Evolutionary conservation across 2,113 vertebrate species (phyloP).

Genomic region (Sardina pilchardus): DNA sequence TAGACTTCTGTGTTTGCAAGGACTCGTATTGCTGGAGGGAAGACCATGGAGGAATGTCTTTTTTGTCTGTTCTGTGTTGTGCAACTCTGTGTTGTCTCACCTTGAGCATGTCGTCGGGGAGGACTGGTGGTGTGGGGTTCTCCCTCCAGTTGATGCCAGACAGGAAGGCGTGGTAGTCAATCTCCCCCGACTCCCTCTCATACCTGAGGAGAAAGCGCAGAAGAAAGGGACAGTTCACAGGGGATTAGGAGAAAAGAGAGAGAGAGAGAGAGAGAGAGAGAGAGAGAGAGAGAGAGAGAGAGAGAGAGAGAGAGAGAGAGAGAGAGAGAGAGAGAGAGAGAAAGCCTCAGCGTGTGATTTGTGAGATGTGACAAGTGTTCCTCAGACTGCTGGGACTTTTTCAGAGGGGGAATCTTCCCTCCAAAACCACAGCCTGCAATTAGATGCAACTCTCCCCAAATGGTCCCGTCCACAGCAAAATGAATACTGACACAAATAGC

Average conservation of each 20-base stretch:
- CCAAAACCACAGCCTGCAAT: background rate
- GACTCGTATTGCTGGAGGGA: background rate
- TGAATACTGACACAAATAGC: background rate
- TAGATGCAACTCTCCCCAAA: background rate
- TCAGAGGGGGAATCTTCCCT: background rate
- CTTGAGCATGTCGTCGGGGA: constrained; percentile 59
- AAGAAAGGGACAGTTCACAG: background rate
- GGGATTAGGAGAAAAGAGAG: background rate
- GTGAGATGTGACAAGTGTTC: background rate
- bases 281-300: background rate
- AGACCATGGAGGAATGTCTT: background rate
- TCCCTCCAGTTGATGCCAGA: constrained; percentile 81
- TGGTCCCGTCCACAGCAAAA: background rate
- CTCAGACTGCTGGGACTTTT: background rate
- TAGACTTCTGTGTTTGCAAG: background rate
- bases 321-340: background rate
- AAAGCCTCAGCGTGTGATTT: background rate
- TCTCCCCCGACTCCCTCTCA: constrained; percentile 69
- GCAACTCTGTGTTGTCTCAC: constrained; percentile 61
- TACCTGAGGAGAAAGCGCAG: constrained; percentile 61
- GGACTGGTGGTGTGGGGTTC: constrained; percentile 61
- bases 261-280: too few relatives aligned
- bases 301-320: too few relatives aligned
- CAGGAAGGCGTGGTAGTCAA: constrained; percentile 80
- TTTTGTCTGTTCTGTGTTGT: too few relatives aligned